phyloP scores from a whole-genome alignment of 2,113 vertebrate species.

The Aptenodytes patagonicus region DNA sequence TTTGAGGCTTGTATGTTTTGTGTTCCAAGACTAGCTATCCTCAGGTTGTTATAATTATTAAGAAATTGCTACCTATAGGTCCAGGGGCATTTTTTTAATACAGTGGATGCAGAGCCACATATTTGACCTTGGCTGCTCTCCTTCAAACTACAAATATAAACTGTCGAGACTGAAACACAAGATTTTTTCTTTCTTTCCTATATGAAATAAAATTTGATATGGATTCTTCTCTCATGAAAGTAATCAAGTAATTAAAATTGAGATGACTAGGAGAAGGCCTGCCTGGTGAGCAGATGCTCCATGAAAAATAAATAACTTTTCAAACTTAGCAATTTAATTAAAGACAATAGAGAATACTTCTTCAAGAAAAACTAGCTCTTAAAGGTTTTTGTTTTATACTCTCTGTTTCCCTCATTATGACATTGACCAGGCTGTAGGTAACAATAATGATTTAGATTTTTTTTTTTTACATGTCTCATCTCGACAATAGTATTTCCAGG shows the following conservation, averaged over 20 bases:
- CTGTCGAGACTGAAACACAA: background rate
- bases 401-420: background rate
- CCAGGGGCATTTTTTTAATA: conserved; percentile 41
- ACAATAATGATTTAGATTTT: background rate
- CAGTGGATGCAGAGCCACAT: background rate
- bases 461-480: background rate
- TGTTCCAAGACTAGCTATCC: conserved; percentile 1
- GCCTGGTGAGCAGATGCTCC: background rate
- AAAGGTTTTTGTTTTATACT: background rate
- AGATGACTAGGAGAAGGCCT: background rate
- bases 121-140: conserved; percentile 40
- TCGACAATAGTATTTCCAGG: background rate
- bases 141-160: conserved; percentile 34
- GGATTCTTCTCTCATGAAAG: background rate
- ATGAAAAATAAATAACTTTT: background rate
- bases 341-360: background rate
- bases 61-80: conserved; percentile 21
- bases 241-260: conserved; percentile 50
- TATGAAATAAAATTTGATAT: conserved; percentile 8
- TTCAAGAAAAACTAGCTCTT: conserved; percentile 10
- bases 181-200: background rate
- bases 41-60: conserved; percentile 44
- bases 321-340: conserved; percentile 44
- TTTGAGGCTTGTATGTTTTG: conserved; percentile 33
- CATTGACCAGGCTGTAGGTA: background rate